A percentile compares a stretch with the other conserved stretches of the same genome.
phyloP scores from a whole-genome alignment of 2,888 invertebrate genomes.

The Lepetodrilus schrolli region DNA sequence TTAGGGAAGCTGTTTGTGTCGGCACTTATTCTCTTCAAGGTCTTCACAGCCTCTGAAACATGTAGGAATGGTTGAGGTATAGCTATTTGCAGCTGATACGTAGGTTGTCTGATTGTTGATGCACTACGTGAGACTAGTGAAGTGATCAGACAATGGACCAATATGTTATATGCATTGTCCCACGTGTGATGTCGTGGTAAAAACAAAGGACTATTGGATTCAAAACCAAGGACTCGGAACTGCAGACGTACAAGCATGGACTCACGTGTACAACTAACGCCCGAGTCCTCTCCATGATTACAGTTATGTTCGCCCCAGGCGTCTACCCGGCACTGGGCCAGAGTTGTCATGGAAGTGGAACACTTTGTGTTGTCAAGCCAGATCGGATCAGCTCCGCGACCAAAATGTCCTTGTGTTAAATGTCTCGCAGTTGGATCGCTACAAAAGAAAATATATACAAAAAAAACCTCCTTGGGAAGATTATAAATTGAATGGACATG shows the following conservation, averaged over 20 bases:
- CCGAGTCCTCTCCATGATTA: constrained; percentile 20
- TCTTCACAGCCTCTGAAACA: not conserved
- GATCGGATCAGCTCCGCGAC: constrained; percentile 1
- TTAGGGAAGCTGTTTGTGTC: not conserved
- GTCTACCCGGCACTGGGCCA: not conserved
- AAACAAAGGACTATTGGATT: too few species aligned
- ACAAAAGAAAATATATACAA: too few species aligned
- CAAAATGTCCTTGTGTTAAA: not conserved
- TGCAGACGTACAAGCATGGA: too few species aligned
- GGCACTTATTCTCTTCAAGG: not conserved
- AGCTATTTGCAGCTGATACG: too few species aligned
- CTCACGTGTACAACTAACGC: constrained; percentile 6
- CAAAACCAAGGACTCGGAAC: too few species aligned
- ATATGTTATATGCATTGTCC: too few species aligned
- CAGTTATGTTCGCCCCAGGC: not conserved
- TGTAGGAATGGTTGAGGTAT: not conserved
- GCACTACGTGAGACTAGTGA: too few species aligned
- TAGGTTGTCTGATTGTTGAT: too few species aligned
- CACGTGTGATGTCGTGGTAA: too few species aligned
- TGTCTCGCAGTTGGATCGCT: not conserved
- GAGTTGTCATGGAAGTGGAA: not conserved
- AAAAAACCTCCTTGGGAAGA: too few species aligned
- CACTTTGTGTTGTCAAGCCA: constrained; percentile 19
- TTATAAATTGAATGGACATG: too few species aligned
- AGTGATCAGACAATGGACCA: too few species aligned